Evolutionary conservation across 2,113 vertebrate genomes (phyloP).

Genomic region (Hemichromis elongatus): DNA sequence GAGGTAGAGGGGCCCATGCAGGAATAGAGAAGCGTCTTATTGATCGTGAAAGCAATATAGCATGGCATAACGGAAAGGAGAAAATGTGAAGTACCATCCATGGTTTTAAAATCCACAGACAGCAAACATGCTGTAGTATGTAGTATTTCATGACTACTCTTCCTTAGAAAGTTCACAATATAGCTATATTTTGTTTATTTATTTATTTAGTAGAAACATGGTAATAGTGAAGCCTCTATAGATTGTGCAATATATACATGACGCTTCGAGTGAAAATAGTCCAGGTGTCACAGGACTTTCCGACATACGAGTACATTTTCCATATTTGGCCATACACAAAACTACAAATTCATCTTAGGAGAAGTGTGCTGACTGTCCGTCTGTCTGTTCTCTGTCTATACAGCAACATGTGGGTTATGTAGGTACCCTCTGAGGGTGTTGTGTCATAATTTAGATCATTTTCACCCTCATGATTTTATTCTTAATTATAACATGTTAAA

Average conservation of each 20-base stretch:
- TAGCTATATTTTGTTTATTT: rapidly evolving
- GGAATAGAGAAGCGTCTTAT: background rate
- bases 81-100: constrained; percentile 14
- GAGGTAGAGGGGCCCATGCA: background rate
- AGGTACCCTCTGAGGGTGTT: background rate
- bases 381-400: background rate
- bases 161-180: background rate
- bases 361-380: background rate
- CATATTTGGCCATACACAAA: background rate
- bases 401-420: background rate
- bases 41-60: constrained; percentile 1
- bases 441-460: background rate
- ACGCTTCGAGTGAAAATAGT: background rate
- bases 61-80: constrained; percentile 27
- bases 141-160: background rate
- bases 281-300: background rate
- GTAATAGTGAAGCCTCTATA: background rate
- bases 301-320: background rate
- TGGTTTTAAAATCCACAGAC: background rate
- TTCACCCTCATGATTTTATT: background rate
- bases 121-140: background rate
- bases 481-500: background rate
- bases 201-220: background rate
- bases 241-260: background rate
- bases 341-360: background rate